These are phyloP conservation scores for Drosophila borealis DNA, from an alignment of 2,888 invertebrate genomes.

Conservation along the genomic window DNA sequence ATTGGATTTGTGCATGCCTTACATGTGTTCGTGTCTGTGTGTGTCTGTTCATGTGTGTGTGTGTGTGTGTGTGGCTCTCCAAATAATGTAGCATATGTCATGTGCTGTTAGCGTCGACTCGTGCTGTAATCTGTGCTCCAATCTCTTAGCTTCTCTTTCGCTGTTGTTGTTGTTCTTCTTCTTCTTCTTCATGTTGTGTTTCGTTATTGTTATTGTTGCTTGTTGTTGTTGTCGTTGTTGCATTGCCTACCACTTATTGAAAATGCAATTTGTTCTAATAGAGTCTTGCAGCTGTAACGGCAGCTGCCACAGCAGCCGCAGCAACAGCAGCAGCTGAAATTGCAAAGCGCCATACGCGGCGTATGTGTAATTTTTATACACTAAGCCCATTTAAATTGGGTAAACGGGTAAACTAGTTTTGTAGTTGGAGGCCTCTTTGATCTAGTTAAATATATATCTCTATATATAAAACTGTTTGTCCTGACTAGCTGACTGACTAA, in stretches of 20 bases:
- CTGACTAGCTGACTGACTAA: too few species aligned
- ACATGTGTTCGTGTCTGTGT: constrained; percentile 23
- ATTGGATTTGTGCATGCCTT: constrained; percentile 78
- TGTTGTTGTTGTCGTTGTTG: constrained; percentile 24
- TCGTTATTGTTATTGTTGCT: background rate
- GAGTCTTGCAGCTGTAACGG: constrained; percentile 55
- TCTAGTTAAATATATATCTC: too few species aligned
- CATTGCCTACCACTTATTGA: constrained; percentile 63
- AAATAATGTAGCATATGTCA: constrained; percentile 67
- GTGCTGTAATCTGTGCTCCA: constrained; percentile 34
- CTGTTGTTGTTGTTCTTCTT: constrained; percentile 4
- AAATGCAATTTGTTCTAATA: constrained; percentile 75
- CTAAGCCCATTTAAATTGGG: background rate
- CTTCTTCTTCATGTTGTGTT: too few species aligned
- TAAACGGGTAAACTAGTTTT: too few species aligned
- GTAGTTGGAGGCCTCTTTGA: too few species aligned
- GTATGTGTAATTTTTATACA: constrained; percentile 41
- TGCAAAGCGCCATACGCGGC: constrained; percentile 23
- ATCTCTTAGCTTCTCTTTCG: constrained; percentile 10
- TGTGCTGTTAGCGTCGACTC: constrained; percentile 52
- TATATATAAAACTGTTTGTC: too few species aligned
- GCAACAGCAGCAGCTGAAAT: constrained; percentile 24
- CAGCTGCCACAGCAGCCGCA: constrained; percentile 22
- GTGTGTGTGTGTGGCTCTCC: constrained; percentile 13
- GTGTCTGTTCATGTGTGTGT: constrained; percentile 23